Percentiles rank a stretch among this genome's conserved stretches.
These are phyloP conservation scores for Polylopha cassiicola DNA, from an alignment of 2,888 invertebrate species.

Conservation along the genomic window DNA sequence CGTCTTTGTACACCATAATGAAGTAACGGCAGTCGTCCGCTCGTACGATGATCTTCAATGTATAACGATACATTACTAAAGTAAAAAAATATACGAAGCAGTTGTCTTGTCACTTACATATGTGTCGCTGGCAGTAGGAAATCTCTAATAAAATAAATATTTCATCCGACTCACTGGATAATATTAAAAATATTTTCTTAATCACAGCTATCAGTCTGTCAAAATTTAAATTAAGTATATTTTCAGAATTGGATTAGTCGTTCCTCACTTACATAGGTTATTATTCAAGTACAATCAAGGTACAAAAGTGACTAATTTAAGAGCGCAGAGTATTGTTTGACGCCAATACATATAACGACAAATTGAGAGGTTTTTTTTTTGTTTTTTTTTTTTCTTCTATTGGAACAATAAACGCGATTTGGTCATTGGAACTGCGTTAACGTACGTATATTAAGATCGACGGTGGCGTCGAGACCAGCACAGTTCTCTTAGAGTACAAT, in stretches of 20 bases:
- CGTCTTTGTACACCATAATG: conserved; percentile 53
- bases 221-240: conserved; percentile 78
- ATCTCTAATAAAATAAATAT: conserved; percentile 75
- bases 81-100: conserved; percentile 62
- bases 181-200: conserved; percentile 77
- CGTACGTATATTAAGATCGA: conserved; percentile 54
- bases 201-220: conserved; percentile 78
- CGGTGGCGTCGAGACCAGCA: conserved; percentile 56
- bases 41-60: conserved; percentile 37
- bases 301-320: conserved; percentile 75
- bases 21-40: conserved; percentile 39
- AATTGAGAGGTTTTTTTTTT: conserved; percentile 48
- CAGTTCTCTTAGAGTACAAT: conserved; percentile 63
- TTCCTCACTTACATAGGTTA: conserved; percentile 67
- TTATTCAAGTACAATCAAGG: conserved; percentile 70
- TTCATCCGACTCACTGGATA: conserved; percentile 76
- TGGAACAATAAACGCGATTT: conserved; percentile 57
- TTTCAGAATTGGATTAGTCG: conserved; percentile 74
- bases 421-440: conserved; percentile 64
- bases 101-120: conserved; percentile 57
- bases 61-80: conserved; percentile 51
- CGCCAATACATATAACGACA: conserved; percentile 55
- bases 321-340: conserved; percentile 70
- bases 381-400: conserved; percentile 37
- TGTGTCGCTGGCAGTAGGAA: conserved; percentile 70